These are phyloP conservation scores for Lissocephala sabroskyi DNA, from an alignment of 2,888 invertebrate genomes.

Conservation along the genomic window DNA sequence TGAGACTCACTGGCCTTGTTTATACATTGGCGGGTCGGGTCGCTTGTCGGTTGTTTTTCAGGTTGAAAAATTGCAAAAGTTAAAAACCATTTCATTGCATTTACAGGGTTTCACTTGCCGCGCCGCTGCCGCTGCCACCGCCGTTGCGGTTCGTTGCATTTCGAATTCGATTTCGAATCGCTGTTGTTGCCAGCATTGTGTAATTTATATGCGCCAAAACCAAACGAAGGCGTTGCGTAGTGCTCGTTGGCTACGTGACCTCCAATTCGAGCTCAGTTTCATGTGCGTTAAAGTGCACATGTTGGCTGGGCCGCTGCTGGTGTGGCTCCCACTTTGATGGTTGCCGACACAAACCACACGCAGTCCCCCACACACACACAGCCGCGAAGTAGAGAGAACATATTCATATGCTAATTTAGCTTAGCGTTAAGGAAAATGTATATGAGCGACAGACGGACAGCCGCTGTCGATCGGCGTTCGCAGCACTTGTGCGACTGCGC, in stretches of 20 bases:
- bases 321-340: constrained; percentile 54
- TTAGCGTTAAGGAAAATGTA: no score
- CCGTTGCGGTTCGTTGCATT: constrained; percentile 35
- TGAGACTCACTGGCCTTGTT: constrained; percentile 46
- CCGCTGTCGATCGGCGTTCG: no score
- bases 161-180: no score
- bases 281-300: constrained; percentile 50
- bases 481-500: no score
- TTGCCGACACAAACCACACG: constrained; percentile 27
- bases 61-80: constrained; percentile 57
- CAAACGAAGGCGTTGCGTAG: constrained; percentile 43
- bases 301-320: constrained; percentile 32
- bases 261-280: constrained; percentile 56
- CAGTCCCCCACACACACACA: constrained; percentile 11
- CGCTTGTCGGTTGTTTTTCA: constrained; percentile 2
- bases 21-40: constrained; percentile 3
- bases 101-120: constrained; percentile 57
- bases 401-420: constrained; percentile 62
- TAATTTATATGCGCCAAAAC: constrained; percentile 52
- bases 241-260: constrained; percentile 53
- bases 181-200: constrained; percentile 32
- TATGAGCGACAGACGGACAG: no score
- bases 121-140: background rate
- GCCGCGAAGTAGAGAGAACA: constrained; percentile 27
- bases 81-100: constrained; percentile 61